phyloP scores from a whole-genome alignment of 2,797 vertebrate species.

The Cynodonichthys magdalenae region DNA sequence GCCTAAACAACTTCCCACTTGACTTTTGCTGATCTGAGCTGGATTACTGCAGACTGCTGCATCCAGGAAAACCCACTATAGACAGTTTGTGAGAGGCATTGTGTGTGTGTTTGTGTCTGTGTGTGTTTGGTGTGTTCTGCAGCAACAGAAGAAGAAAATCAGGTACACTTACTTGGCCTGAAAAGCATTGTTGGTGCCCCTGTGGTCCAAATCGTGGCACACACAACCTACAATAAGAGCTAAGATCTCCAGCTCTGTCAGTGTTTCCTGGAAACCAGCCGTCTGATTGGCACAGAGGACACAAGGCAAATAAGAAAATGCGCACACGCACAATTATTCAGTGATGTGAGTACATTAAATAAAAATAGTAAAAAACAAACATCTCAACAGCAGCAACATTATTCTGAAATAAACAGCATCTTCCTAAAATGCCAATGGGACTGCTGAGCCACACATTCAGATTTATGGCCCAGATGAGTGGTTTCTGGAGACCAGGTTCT shows the following conservation, averaged over 20 bases:
- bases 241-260: conserved; percentile 95
- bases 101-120: conserved; percentile 13
- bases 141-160: conserved; percentile 3
- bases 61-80: conserved; percentile 51
- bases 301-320: conserved; percentile 40
- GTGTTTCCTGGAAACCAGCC: conserved; percentile 95
- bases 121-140: not conserved
- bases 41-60: conserved; percentile 50
- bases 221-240: conserved; percentile 97
- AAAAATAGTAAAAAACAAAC: conserved; percentile 42
- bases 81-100: conserved; percentile 42
- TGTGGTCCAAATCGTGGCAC: conserved; percentile 98
- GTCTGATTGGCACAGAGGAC: conserved; percentile 83
- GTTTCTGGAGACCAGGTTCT: conserved; percentile 62
- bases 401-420: conserved; percentile 22
- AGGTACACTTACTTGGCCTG: conserved; percentile 92
- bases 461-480: conserved; percentile 62
- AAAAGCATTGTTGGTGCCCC: conserved; percentile 99
- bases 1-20: conserved; percentile 58
- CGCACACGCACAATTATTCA: conserved; percentile 15
- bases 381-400: conserved; percentile 30
- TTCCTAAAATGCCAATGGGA: conserved; percentile 52
- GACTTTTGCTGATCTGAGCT: conserved; percentile 55
- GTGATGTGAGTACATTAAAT: conserved; percentile 37
- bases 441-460: conserved; percentile 53